Evolutionary conservation across 2,113 vertebrate genomes (phyloP).

Genomic region (Xenopus tropicalis): UCB_Xtro_10.0 CM004444.2:2382501-2383000

Average conservation of each 20-base stretch:
- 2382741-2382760: no score
- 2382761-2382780: not conserved
- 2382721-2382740: not conserved
- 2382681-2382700: no score
- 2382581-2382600: not conserved
- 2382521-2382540: no score
- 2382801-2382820: no score
- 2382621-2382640: no score
- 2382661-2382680: no score
- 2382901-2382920: not conserved
- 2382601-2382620: no score
- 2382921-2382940: not conserved
- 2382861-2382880: no score
- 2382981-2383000: slow-evolving; percentile 10
- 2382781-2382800: slow-evolving; percentile 1
- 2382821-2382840: no score
- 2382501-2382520: slow-evolving; percentile 16
- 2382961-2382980: not conserved
- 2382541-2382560: no score
- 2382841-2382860: not conserved
- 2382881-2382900: no score
- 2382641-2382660: slow-evolving; percentile 15
- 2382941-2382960: no score
- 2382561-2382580: not conserved
- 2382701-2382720: not conserved